Evolutionary conservation across 2,113 vertebrate species (phyloP).

Genomic region (Emydura subglobosa): DNA sequence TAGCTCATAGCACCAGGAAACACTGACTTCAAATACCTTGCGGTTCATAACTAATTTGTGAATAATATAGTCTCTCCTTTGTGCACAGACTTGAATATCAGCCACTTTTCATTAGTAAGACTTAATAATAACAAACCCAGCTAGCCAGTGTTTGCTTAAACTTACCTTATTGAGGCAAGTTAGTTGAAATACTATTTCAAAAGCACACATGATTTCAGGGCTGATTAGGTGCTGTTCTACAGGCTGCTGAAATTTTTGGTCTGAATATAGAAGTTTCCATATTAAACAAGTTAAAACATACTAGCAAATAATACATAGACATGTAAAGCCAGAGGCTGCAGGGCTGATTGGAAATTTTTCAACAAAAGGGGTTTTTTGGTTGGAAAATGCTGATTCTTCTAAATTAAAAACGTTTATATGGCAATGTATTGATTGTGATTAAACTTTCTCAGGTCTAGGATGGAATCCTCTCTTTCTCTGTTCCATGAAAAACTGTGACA

Average conservation of each 20-base stretch:
- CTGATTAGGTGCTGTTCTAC: neutral
- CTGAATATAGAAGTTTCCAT: slow-evolving; percentile 11
- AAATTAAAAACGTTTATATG: slow-evolving; percentile 26
- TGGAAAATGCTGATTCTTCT: neutral
- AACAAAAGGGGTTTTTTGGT: neutral
- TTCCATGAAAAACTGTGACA: neutral
- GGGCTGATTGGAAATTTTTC: slow-evolving; percentile 56
- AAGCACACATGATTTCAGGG: slow-evolving; percentile 37
- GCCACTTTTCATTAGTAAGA: slow-evolving; percentile 31
- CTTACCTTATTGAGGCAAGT: neutral
- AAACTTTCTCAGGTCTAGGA: slow-evolving; percentile 12
- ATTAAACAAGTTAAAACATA: neutral
- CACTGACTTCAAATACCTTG: neutral
- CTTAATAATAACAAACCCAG: slow-evolving; percentile 23
- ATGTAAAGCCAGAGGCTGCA: slow-evolving; percentile 16
- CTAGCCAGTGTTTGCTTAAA: slow-evolving; percentile 41
- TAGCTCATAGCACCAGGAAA: neutral
- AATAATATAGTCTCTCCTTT: slow-evolving; percentile 22
- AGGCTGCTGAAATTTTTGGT: neutral
- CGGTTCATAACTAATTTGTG: neutral
- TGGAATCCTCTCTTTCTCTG: neutral
- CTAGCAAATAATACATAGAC: slow-evolving; percentile 26
- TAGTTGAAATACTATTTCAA: slow-evolving; percentile 6
- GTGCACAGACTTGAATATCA: neutral
- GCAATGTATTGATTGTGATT: slow-evolving; percentile 37